phyloP scores from a whole-genome alignment of 1,140 invertebrate species.

The Amyelois transitella region DNA sequence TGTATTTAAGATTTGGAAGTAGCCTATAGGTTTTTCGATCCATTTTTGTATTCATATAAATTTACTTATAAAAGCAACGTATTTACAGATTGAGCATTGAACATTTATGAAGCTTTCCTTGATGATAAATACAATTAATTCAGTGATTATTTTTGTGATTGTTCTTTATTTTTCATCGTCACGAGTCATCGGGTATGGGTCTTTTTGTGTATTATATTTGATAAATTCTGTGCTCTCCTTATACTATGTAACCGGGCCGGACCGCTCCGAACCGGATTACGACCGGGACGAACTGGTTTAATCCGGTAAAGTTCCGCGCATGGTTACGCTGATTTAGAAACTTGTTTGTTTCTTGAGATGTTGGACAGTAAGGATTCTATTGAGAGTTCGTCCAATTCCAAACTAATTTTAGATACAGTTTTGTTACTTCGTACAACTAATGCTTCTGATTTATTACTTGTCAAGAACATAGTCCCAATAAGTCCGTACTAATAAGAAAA shows the following conservation, averaged over 20 bases:
- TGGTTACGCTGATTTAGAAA: constrained; percentile 68
- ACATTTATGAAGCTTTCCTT: too few relatives aligned
- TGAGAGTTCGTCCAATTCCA: constrained; percentile 25
- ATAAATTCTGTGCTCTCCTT: background rate
- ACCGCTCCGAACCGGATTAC: constrained; percentile 49
- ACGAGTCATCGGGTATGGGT: too few relatives aligned
- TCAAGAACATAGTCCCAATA: background rate
- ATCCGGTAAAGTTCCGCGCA: constrained; percentile 57
- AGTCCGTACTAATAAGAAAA: background rate
- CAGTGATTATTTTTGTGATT: too few relatives aligned
- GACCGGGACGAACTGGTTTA: constrained; percentile 51
- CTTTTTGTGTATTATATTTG: background rate
- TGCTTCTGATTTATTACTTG: background rate
- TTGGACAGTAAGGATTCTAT: constrained; percentile 25
- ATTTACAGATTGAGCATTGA: too few relatives aligned
- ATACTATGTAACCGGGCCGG: constrained; percentile 21
- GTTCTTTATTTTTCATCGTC: too few relatives aligned
- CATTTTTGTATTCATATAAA: too few relatives aligned
- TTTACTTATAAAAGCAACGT: too few relatives aligned
- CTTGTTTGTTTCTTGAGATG: constrained; percentile 63
- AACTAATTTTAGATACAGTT: constrained; percentile 28
- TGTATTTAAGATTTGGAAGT: too few relatives aligned
- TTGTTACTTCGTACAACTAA: constrained; percentile 1
- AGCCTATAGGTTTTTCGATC: too few relatives aligned
- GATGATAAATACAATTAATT: too few relatives aligned